Evolutionary conservation across 2,888 invertebrate genomes (phyloP), one percentile per base, ranked within the genome.

Genomic region (Cordilura impudica): DNA sequence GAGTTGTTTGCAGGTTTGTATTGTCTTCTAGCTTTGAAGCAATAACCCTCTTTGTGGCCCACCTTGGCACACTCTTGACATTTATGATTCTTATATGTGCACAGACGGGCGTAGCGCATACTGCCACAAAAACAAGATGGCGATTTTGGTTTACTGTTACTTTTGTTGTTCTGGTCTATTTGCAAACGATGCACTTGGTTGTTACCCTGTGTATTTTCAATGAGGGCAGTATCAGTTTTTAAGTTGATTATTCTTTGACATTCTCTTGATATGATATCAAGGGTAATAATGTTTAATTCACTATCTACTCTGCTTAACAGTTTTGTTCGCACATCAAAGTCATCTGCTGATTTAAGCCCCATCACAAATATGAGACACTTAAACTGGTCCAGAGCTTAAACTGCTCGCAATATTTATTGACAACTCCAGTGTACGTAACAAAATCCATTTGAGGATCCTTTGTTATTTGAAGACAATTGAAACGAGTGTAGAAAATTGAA

Each of bases 41-140:
- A 66, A 45, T 43, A 66, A 12, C 53, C 29, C 2, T 82, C 78
- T 73, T 79, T 81, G 45, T 81, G 78, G 2, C 81, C 80, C 5
- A 72, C 19, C 4, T 31, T 39, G 18, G 23, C 19, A 10, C 79
- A 79, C 18, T 79, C 43, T 14, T 70, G 39, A 56, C 79, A 83
- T 60, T n/a, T n/a, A n/a, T n/a, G n/a, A n/a, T n/a, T n/a, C n/a
- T n/a, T n/a, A n/a, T n/a, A n/a, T n/a, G n/a, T 14, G 54, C 71
- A 82, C 10, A 56, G 39, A 26, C 75, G 74, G 7, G 65, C 53
- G 16, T 56, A 82, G 35, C 82, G 81, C 79, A 82, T 72, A 19
- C 63, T 49, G 2, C 82, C 81, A 65, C 81, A 81, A 29, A 60
- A 73, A 79, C 83, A 81, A 35, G 81, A 82, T 35, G 79, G 75